Base-by-base conservation (phyloP, 2,113 vertebrate genomes). In the Chrysemys picta region DNA sequence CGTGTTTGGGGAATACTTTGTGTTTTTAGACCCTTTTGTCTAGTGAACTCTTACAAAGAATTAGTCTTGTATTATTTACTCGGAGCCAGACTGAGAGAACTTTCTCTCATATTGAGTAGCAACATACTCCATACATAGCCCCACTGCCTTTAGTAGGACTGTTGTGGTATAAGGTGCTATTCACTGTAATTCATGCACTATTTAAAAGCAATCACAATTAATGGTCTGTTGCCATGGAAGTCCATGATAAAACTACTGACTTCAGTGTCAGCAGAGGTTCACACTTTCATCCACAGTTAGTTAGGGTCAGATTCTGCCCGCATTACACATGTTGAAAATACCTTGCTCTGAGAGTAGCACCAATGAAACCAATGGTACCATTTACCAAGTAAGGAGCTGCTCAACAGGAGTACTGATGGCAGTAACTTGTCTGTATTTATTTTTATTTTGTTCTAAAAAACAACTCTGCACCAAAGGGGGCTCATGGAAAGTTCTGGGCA, bases 31-130 rank as follows among this genome's bases (percentile, higher is more conserved):
- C 81, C 84, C 65, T 91, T 90, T 94, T 96, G 83, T 97, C 78
- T 97, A 85, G 96, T 82, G 95, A 96, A 94, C 95, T 97, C 90
- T 96, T 97, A 97, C 56, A 38, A 78, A 57, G 90, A 96, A 94
- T 97, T 95, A 88, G 12, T 95, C 57, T 90, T 96, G 72, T n/a
- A 29, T 76, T 96, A 78, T 94, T 96, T 94, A 94, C 81, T 88
- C 35, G 42, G 72, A 90, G 82, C 72, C 3, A 13, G 88, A 62
- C 86, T 24, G 7, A 84, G 76, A 80, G 79, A 56, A 72, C 52
- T 1, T 1, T 89, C 92, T 82, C 38, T 82, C 52, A 52, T 57
- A 8, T 52, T 42, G 85, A 84, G 76, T 5, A 96, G 92, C 82
- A 69, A 27, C 78, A 31, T 25, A 11, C 29, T 87, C 85, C 76